Evolutionary conservation across 2,888 invertebrate species (phyloP).

Genomic region (Rhaphigaster nebulosa): DNA sequence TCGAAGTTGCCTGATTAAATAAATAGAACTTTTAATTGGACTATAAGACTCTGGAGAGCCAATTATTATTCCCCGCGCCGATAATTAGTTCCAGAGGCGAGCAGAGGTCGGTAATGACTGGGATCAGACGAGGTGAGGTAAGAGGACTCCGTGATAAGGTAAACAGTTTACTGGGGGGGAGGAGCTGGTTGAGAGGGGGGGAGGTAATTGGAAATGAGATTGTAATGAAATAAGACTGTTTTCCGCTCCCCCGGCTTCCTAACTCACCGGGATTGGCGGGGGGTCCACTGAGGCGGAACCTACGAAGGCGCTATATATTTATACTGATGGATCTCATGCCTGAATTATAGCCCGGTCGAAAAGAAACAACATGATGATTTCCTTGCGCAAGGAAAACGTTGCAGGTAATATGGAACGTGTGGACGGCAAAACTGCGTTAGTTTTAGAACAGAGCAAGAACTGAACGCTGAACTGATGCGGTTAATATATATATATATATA

Average conservation of each 20-base stretch:
- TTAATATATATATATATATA: too few relatives aligned
- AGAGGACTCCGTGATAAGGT: not conserved
- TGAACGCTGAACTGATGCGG: too few relatives aligned
- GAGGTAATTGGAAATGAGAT: conserved; percentile 40
- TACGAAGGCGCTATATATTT: not conserved
- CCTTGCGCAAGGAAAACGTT: too few relatives aligned
- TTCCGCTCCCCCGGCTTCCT: conserved; percentile 7
- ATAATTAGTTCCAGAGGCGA: not conserved
- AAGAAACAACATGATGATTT: too few relatives aligned
- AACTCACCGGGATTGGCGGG: not conserved
- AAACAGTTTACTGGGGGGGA: not conserved
- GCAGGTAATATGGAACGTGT: too few relatives aligned
- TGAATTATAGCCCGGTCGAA: too few relatives aligned
- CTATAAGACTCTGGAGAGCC: not conserved
- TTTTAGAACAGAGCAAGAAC: too few relatives aligned
- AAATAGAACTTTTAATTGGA: conserved; percentile 45
- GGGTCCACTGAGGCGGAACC: not conserved
- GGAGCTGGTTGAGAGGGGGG: not conserved
- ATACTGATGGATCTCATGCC: not conserved
- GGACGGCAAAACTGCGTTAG: too few relatives aligned
- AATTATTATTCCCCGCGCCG: not conserved
- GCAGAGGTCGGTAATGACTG: not conserved
- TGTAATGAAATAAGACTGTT: conserved; percentile 34
- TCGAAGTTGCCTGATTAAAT: not conserved
- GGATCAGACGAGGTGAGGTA: not conserved